Evolutionary conservation across 2,888 invertebrate species (phyloP), one percentile per base, ranked within the genome.

Genomic region (Xanthia icteritia): DNA sequence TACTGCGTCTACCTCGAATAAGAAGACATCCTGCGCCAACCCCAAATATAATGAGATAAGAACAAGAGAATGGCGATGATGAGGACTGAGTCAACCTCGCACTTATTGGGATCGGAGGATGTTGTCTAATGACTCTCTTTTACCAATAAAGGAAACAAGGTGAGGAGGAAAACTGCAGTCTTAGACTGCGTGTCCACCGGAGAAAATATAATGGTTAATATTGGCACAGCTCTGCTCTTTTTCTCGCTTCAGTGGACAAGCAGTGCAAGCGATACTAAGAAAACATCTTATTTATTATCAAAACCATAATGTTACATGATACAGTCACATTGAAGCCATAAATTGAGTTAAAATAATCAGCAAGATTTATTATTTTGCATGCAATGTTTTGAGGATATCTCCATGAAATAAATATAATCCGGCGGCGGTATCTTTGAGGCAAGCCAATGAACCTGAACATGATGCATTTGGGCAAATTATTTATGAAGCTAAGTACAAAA

Each of bases 351-450:
- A 75, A 51, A 39, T 79, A 64, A 73, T 76, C 68, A 54, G 39
- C 39, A n/a, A 42, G 61, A 71, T 76, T 67, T 76, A 76, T 71
- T 61, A 51, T 83, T 56, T 42, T 56, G n/a, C 31, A 9, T 64
- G 31, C 13, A 78, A 31, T 56, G 42, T 77, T 69, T 67, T 42
- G 39, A 20, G 60, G 27, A 58, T 71, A 71, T 78, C 76, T 68
- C 27, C 27, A 36, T 69, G 61, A 72, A 72, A 74, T 81, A 74
- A 77, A 82, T 82, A 23, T 15, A 36, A 81, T 13, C 20, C 56
- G 1, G 51, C 56, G 1, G 51, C 84, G 77, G 81, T 31, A 0
- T 36, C 66, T 76, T 84, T 81, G 60, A 74, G 3, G 2, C 31
- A 23, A 66, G 63, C 65, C 74, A 75, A 67, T 74, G 84, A 74